Evolutionary conservation across 2,797 vertebrate species (phyloP), one percentile per base, ranked within the genome.

Genomic region (Discoglossus pictus): DNA sequence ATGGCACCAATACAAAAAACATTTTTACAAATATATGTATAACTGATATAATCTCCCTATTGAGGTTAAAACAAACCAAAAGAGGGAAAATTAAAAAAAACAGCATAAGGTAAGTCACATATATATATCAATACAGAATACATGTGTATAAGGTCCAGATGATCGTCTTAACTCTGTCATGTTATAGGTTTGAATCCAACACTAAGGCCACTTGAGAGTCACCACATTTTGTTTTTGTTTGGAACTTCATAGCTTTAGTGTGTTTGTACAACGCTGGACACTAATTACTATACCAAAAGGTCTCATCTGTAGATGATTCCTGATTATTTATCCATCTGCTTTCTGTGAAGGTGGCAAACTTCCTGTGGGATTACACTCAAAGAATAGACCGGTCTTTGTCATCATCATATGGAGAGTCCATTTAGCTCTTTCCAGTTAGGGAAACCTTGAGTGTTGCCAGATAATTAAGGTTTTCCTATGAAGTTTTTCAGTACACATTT

Each of bases 261-360:
- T 54, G 46, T 68, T 54, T 69, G 40, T 50, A 23, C 17, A 23
- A 7, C 3, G 6, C 6, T 16, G 17, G 23, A 17, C 12, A 31
- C 27, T 53, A n/a, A 60, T 67, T 35, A 52, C 23, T 50, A 48
- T 50, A 44, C 35, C 7, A 54, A 2, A 8, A 17, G 23, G 54
- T 48, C 58, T 35, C 64, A 69, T 62, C 58, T 51, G 48, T 44
- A 53, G 47, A 35, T 16, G 16, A 3, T 34, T 48, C 44, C 44
- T 44, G 39, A 68, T 60, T 42, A 20, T 21, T 34, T 24, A 17
- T 21, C 42, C 55, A 44, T 35, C 23, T 46, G 43, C 4, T 16
- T 31, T 36, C 13, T 43, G 20, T 12, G 23, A 18, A 23, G 15
- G 46, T 16, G 16, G 43, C 39, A 18, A 9, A 11, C 36, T 55